Conservation (phyloP, 1,140 invertebrate genomes). For the Drosophila fuyamai region DNA sequence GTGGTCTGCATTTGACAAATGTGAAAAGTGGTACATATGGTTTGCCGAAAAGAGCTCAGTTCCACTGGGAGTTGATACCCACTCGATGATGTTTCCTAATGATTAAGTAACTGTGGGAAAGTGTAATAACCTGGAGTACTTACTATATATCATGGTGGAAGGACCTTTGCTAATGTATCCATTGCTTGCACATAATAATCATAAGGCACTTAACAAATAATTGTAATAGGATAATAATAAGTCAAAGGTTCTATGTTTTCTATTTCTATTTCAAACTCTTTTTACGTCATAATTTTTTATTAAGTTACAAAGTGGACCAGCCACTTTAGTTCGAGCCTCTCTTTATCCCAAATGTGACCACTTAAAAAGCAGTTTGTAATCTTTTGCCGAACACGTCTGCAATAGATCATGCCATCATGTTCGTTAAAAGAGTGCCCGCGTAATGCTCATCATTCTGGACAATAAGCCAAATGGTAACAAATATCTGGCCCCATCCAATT, state of each 20-base stretch:
- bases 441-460: slow-evolving; percentile 4
- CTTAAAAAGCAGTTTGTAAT: neutral
- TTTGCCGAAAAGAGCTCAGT: slow-evolving; percentile 11
- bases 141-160: neutral
- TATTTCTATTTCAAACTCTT: too few species aligned
- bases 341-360: neutral
- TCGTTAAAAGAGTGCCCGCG: neutral
- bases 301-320: neutral
- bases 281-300: neutral
- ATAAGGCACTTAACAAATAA: too few species aligned
- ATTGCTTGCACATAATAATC: too few species aligned
- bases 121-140: slow-evolving; percentile 17
- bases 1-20: slow-evolving; percentile 75
- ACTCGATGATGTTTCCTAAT: slow-evolving; percentile 12
- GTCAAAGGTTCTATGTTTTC: too few species aligned
- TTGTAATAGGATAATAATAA: too few species aligned
- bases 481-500: neutral
- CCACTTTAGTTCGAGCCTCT: neutral
- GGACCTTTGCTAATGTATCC: neutral
- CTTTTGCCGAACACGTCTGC: neutral
- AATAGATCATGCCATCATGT: neutral
- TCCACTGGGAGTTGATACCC: slow-evolving; percentile 19
- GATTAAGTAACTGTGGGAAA: slow-evolving; percentile 36
- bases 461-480: slow-evolving; percentile 14
- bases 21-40: slow-evolving; percentile 45